Evolutionary conservation across 2,888 invertebrate genomes (phyloP), one percentile per base, ranked within the genome.

Genomic region (Ferrisia virgata): DNA sequence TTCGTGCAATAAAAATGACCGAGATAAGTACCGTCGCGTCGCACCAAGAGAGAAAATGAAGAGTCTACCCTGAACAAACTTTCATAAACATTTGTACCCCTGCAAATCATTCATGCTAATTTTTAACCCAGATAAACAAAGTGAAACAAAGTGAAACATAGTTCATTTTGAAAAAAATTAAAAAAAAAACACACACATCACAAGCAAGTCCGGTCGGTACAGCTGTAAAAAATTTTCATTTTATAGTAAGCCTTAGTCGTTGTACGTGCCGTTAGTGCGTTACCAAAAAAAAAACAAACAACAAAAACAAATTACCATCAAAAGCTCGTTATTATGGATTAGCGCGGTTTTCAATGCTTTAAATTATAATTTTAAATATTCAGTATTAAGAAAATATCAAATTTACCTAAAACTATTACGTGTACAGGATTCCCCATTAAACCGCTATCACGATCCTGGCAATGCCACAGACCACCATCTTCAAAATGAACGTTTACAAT

Each of bases 401-500:
- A 15, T 47, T n/a, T 25, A 85, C 85, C 85, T 79, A 86, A 33
- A 43, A 86, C 86, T 31, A 85, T 79, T 4, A 85, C 43, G n/a
- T 82, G 79, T 11, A 83, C 85, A 3, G 82, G 79, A 39, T 78
- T 78, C 28, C 83, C 83, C 15, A 85, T n/a, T 1, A 69, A 78
- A 15, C 82, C 85, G 22, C 72, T 53, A 87, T 93, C 93, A 53
- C 91, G 90, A 0, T 93, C 92, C 33, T 92, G 91, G 87, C 94
- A 95, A 85, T 91, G 91, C 93, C 94, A 95, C 80, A 91, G 89
- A 0, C 94, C 94, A 53, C 93, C 92, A 87, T 94, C 93, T 31
- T 92, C 92, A 84, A 91, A 88, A 64, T 91, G 88, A 40, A 91
- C 91, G 87, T 90, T 91, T 86, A 91, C 91, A 86, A 92, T 91